Conservation (phyloP, 2,797 vertebrate genomes). For the Sphenodon punctatus region DNA sequence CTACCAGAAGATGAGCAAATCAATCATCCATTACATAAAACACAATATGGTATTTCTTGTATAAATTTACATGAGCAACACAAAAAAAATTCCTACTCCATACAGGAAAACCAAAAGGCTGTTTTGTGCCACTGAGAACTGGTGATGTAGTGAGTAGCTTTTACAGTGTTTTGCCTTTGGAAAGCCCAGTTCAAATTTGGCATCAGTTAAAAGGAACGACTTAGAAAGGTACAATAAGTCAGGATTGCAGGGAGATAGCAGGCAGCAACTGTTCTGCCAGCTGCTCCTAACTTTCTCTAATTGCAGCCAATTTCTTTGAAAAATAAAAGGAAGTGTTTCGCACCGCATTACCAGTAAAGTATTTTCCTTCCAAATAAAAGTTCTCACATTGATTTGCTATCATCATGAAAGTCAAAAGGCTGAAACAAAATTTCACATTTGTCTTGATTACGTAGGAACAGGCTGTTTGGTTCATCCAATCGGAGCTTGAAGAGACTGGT, state of each 20-base stretch:
- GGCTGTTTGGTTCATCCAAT: too few species aligned
- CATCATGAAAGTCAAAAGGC: too few species aligned
- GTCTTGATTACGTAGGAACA: too few species aligned
- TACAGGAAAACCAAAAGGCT: background rate
- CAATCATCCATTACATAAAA: too few species aligned
- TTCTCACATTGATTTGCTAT: too few species aligned
- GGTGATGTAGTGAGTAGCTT: background rate
- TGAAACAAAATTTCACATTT: too few species aligned
- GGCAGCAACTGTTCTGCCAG: slow-evolving; percentile 47
- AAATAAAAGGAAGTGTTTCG: background rate
- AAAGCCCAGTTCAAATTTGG: background rate
- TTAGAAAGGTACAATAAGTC: too few species aligned
- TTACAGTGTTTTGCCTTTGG: background rate
- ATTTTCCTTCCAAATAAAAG: background rate
- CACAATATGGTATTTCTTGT: background rate
- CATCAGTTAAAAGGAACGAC: background rate
- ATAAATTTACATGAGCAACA: background rate
- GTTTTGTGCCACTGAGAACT: background rate
- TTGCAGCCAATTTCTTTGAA: background rate
- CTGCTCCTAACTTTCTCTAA: slow-evolving; percentile 1
- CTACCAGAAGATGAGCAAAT: too few species aligned
- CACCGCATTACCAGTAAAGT: background rate
- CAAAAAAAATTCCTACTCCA: background rate
- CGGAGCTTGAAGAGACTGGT: too few species aligned
- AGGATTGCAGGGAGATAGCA: slow-evolving; percentile 10